Percentiles rank a stretch among this genome's conserved stretches.
Evolutionary conservation across 2,888 invertebrate genomes (phyloP).

Genomic region (Pandemis heparana): DNA sequence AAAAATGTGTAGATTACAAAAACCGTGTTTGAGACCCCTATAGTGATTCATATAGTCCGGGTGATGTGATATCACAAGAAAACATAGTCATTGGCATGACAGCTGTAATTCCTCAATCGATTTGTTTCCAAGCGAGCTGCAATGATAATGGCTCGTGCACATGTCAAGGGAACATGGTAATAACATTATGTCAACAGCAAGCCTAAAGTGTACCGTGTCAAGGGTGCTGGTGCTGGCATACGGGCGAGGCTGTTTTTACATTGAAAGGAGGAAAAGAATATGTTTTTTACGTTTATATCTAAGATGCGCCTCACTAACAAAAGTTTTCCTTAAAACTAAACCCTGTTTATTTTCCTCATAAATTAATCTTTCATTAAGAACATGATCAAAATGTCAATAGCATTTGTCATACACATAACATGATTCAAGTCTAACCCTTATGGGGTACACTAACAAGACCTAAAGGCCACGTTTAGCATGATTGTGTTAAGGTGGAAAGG

Average conservation of each 20-base stretch:
- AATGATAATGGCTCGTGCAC: conserved; percentile 38
- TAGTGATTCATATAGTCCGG: neutral
- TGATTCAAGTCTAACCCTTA: too few relatives aligned
- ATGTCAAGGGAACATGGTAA: conserved; percentile 44
- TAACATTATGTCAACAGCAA: conserved; percentile 36
- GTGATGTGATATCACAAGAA: neutral
- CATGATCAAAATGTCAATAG: neutral
- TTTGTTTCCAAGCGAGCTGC: neutral
- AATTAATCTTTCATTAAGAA: neutral
- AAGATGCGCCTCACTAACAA: neutral
- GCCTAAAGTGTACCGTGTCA: conserved; percentile 43
- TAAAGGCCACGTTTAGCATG: too few relatives aligned
- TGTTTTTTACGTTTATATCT: conserved; percentile 14
- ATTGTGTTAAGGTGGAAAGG: too few relatives aligned
- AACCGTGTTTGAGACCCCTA: too few relatives aligned
- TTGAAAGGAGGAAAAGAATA: conserved; percentile 29
- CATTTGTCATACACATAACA: neutral
- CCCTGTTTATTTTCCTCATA: neutral
- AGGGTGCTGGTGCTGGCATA: conserved; percentile 37
- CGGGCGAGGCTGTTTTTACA: conserved; percentile 30
- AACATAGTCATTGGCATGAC: neutral
- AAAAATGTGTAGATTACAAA: too few relatives aligned
- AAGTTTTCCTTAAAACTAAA: neutral
- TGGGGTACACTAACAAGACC: too few relatives aligned
- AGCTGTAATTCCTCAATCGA: conserved; percentile 13